These are phyloP conservation scores for Platygyra sinensis DNA, from an alignment of 64 coral and sea anemone genomes.

Conservation along the genomic window DNA sequence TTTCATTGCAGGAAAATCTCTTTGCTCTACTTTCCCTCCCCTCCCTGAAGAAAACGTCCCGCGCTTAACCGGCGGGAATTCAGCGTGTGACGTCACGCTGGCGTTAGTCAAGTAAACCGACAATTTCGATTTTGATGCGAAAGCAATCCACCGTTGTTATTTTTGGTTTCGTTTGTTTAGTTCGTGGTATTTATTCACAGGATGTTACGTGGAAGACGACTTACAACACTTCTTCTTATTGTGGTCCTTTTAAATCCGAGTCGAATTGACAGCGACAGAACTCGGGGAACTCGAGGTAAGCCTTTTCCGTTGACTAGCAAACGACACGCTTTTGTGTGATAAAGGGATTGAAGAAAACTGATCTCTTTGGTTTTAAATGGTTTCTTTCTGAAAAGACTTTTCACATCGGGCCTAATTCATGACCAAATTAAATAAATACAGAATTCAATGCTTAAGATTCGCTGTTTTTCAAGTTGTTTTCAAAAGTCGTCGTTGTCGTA, in stretches of 20 bases:
- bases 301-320: neutral
- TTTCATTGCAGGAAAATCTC: neutral
- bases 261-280: neutral
- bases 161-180: neutral
- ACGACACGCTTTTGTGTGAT: neutral
- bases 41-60: neutral
- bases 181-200: neutral
- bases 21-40: neutral
- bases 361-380: too few relatives aligned
- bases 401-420: too few relatives aligned
- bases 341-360: neutral
- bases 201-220: neutral
- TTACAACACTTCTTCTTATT: neutral
- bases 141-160: neutral
- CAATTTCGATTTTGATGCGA: neutral
- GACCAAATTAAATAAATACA: too few relatives aligned
- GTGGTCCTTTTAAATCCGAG: neutral
- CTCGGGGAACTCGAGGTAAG: conserved; percentile 9
- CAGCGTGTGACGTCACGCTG: conserved; percentile 11
- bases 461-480: too few relatives aligned
- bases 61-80: neutral
- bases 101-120: conserved; percentile 13
- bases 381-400: too few relatives aligned
- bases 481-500: too few relatives aligned
- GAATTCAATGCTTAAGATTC: too few relatives aligned